phyloP scores from a whole-genome alignment of 1,140 invertebrate genomes.

The Pollicipes pollicipes region DNA sequence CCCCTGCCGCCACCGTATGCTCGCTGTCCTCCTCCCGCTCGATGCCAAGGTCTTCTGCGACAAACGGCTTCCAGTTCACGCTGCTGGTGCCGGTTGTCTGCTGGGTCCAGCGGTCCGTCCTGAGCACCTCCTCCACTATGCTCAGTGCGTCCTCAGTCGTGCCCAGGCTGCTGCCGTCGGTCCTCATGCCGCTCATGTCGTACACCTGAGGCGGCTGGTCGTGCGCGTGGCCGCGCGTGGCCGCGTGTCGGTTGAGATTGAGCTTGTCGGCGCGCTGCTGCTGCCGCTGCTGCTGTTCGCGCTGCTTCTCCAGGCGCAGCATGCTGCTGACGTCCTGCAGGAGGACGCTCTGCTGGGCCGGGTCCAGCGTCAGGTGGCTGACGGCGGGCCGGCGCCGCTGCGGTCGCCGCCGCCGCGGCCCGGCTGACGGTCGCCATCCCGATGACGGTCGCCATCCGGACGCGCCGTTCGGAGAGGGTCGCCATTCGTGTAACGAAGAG shows the following conservation, averaged over 20 bases:
- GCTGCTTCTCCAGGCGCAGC: neutral
- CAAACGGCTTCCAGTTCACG: neutral
- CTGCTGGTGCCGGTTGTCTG: neutral
- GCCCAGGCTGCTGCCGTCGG: neutral
- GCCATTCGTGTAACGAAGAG: neutral
- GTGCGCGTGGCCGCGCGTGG: neutral
- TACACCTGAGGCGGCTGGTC: neutral
- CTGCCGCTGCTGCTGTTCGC: neutral
- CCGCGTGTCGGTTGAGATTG: neutral
- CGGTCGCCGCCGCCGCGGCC: neutral
- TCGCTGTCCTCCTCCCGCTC: neutral
- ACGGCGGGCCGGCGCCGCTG: no score
- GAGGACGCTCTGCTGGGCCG: neutral
- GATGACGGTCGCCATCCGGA: neutral
- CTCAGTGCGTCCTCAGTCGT: no score
- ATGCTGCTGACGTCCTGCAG: neutral
- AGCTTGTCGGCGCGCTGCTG: neutral
- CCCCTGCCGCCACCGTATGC: neutral
- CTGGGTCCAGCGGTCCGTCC: no score
- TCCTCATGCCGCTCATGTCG: neutral
- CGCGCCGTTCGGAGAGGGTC: neutral
- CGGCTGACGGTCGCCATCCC: no score
- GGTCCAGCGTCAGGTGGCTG: neutral
- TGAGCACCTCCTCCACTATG: no score
- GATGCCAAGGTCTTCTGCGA: neutral